Conservation (phyloP, 2,888 invertebrate genomes). For the Stenichneumon culpator region DNA sequence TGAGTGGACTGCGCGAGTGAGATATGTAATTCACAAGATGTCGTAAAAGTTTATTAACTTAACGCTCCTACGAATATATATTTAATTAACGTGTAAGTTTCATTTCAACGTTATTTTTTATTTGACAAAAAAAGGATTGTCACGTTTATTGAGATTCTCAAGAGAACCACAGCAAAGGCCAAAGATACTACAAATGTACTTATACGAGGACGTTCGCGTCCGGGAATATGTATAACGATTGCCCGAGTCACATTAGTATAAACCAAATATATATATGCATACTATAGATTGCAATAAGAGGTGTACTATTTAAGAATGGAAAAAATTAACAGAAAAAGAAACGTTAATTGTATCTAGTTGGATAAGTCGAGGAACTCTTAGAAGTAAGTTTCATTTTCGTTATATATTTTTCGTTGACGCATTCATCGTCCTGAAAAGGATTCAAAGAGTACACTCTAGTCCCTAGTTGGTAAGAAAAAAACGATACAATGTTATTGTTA, state of each 20-base stretch:
- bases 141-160: conserved; percentile 70
- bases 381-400: conserved; percentile 78
- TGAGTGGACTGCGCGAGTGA: conserved; percentile 13
- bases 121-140: conserved; percentile 67
- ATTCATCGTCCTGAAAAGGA: conserved; percentile 76
- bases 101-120: conserved; percentile 61
- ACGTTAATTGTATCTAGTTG: conserved; percentile 40
- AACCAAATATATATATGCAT: conserved; percentile 19
- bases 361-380: conserved; percentile 47
- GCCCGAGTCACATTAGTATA: conserved; percentile 60
- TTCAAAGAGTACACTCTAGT: conserved; percentile 82
- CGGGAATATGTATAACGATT: conserved; percentile 51
- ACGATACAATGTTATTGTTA: conserved; percentile 55
- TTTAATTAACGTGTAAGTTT: conserved; percentile 64
- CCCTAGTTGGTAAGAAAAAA: conserved; percentile 78
- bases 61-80: conserved; percentile 11
- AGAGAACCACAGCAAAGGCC: conserved; percentile 72
- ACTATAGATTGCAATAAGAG: conserved; percentile 27
- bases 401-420: conserved; percentile 73
- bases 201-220: conserved; percentile 44
- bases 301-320: conserved; percentile 7
- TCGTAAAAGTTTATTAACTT: conserved; percentile 31
- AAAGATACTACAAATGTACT: conserved; percentile 66
- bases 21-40: conserved; percentile 29
- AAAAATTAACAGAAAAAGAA: conserved; percentile 13